Evolutionary conservation across 2,113 vertebrate species (phyloP), one percentile per base, ranked within the genome.

Genomic region (Pontoporia blainvillei): DNA sequence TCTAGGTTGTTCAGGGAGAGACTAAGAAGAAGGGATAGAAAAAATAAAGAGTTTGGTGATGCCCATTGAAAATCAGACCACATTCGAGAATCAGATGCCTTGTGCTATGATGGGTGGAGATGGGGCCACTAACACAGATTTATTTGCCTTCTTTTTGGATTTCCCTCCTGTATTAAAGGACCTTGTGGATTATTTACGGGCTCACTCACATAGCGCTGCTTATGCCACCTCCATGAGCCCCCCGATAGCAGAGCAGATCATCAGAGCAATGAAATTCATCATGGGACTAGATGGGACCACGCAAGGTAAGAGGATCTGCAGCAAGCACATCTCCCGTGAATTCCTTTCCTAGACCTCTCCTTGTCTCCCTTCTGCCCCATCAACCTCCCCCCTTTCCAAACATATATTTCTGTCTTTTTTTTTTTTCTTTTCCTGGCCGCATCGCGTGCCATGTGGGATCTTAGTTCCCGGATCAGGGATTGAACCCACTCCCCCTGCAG

Each of bases 181-280:
- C 46, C 98, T 99, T 91, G 99, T 99, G 98, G 99, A 99, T 97
- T 99, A 99, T 97, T 98, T 99, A 97, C 98, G 99, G 75, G 96
- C 95, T 90, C 98, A 99, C 92, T 99, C 99, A 59, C 99, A 99
- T 97, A 99, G 99, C 23, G 98, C 99, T 39, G 98, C 98, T 27
- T 99, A 99, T 8, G 99, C 99, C 89, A 96, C 99, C 0, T 99
- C 99, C 23, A 99, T 99, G 99, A 99, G 99, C 88, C 98, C 99
- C 0, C 98, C 99, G 0, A 83, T 99, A 57, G 98, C 99, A 11
- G 99, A 99, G 97, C 99, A 99, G 97, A 98, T 99, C 98, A 98
- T 99, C 97, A 98, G 99, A 41, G 98, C 99, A 2, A 98, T 99
- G 97, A 99, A 99, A 97, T 98, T 99, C 90, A 98, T 99, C 98